phyloP scores from a whole-genome alignment of 2,888 invertebrate species.

The Hofmannophila pseudospretella region DNA sequence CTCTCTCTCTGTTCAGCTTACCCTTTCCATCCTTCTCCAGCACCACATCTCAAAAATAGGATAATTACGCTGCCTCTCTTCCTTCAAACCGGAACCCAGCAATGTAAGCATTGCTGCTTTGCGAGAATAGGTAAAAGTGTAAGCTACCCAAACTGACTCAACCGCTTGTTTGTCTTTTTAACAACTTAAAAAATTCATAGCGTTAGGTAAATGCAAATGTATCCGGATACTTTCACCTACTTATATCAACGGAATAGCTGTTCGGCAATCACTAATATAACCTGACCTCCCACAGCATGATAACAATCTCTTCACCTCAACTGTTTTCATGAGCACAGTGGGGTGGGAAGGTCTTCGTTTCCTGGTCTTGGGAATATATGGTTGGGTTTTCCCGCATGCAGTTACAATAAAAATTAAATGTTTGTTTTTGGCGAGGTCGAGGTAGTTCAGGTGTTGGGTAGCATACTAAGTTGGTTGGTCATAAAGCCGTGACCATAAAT shows the following conservation, averaged over 20 bases:
- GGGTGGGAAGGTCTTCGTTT: background rate
- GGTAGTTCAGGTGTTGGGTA: too few relatives aligned
- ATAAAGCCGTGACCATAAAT: too few relatives aligned
- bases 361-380: background rate
- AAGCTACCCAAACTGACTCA: too few relatives aligned
- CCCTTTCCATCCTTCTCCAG: too few relatives aligned
- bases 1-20: too few relatives aligned
- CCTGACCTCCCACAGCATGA: background rate
- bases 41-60: too few relatives aligned
- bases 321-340: background rate
- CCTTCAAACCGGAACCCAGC: too few relatives aligned
- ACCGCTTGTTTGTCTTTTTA: too few relatives aligned
- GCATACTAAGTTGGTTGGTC: too few relatives aligned
- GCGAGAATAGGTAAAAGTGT: too few relatives aligned
- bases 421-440: background rate
- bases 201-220: constrained; percentile 20
- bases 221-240: constrained; percentile 25
- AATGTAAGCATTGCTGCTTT: too few relatives aligned
- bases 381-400: constrained; percentile 5
- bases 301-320: background rate
- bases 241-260: constrained; percentile 1
- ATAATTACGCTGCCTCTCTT: too few relatives aligned
- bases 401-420: constrained; percentile 6
- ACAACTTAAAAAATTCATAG: background rate
- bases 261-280: constrained; percentile 16